A percentile compares a stretch with the other conserved stretches of the same genome.
phyloP scores from a whole-genome alignment of 2,113 vertebrate genomes.

The Fulica atra region DNA sequence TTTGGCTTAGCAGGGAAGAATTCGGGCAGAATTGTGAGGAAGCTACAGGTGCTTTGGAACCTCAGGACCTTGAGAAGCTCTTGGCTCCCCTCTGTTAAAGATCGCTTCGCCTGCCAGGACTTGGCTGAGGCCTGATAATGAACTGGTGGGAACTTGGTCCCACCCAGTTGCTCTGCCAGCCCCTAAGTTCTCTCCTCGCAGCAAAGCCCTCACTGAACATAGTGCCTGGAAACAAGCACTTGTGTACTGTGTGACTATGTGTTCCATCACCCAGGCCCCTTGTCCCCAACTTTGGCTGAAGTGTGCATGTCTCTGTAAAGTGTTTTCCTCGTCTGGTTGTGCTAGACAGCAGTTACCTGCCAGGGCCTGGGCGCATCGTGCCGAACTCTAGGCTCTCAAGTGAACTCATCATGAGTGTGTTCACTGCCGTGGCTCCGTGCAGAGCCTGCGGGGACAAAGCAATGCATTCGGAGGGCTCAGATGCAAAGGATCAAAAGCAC shows the following conservation, averaged over 20 bases:
- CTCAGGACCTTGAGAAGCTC: not conserved
- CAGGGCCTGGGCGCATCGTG: not conserved
- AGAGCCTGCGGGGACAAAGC: not conserved
- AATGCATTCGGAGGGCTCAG: rapidly evolving
- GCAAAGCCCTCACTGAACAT: not conserved
- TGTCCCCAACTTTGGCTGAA: not conserved
- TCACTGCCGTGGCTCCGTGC: not conserved
- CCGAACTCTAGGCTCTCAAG: not conserved
- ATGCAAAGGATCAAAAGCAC: not conserved
- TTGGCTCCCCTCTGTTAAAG: not conserved
- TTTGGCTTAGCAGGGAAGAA: not conserved
- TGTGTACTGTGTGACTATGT: not conserved
- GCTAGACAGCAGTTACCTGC: not conserved
- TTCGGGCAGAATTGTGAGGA: not conserved
- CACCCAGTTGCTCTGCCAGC: not conserved
- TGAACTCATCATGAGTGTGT: not conserved
- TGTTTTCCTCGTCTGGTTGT: not conserved
- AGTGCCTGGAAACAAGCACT: not conserved
- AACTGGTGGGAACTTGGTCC: not conserved
- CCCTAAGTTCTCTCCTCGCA: not conserved
- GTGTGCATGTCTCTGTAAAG: not conserved
- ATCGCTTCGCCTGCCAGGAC: not conserved
- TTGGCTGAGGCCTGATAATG: not conserved
- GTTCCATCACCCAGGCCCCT: not conserved
- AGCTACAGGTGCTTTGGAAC: not conserved